A percentile compares a stretch with the other conserved stretches of the same genome.
Conservation (phyloP, 2,797 vertebrate species). For the Anguilla marmorata region DNA sequence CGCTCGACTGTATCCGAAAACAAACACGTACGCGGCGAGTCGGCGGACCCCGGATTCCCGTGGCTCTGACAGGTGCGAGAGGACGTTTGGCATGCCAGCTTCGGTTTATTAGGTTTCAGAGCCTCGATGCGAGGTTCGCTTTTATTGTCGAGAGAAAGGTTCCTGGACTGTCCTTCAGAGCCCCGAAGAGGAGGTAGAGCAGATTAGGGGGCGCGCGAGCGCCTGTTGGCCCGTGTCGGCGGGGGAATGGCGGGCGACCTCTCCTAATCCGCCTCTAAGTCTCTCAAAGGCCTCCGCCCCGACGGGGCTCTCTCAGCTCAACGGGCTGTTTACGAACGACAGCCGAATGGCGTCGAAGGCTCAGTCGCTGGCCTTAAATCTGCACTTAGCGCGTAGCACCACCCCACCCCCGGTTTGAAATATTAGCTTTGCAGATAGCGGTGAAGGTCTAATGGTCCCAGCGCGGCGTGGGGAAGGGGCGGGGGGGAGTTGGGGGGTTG, state of each 20-base stretch:
- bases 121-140: not conserved
- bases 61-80: conserved; percentile 11
- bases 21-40: conserved; percentile 3
- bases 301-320: conserved; percentile 41
- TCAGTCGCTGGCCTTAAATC: conserved; percentile 19
- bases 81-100: not conserved
- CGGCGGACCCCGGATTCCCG: conserved; percentile 26
- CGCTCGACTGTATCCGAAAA: conserved; percentile 4
- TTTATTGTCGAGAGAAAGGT: not conserved
- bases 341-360: conserved; percentile 23
- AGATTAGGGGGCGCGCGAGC: not conserved
- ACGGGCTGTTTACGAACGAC: conserved; percentile 42
- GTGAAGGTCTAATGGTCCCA: conserved; percentile 23
- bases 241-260: too few species aligned
- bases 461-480: not conserved
- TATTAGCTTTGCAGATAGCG: conserved; percentile 1
- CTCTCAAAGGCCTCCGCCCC: conserved; percentile 54
- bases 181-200: not conserved
- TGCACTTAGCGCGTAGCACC: not conserved
- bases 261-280: conserved; percentile 53
- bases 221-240: not conserved
- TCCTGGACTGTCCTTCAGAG: not conserved
- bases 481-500: too few species aligned
- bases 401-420: conserved; percentile 14
- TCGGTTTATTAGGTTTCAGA: not conserved